Percentiles rank a stretch among this genome's conserved stretches.
Evolutionary conservation across 2,113 vertebrate species (phyloP).

Genomic region (Himantopus leucocephalus): DNA sequence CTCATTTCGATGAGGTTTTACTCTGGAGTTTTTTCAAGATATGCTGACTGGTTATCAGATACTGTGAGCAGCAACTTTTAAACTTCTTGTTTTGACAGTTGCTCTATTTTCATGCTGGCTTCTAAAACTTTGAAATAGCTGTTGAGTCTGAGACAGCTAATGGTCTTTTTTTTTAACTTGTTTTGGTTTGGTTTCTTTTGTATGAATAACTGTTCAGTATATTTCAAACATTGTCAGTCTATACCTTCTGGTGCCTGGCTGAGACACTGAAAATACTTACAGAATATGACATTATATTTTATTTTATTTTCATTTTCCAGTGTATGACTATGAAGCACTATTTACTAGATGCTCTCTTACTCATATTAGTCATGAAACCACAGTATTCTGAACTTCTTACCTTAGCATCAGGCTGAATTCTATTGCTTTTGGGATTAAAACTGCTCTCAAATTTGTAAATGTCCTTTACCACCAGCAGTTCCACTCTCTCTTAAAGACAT

Average conservation of each 20-base stretch:
- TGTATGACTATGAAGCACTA: not conserved
- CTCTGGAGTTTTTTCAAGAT: not conserved
- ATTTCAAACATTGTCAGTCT: not conserved
- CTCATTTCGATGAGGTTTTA: not conserved
- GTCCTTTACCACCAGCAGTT: not conserved
- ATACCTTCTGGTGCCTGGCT: not conserved
- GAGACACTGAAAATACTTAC: not conserved
- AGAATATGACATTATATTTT: not conserved
- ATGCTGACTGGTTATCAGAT: not conserved
- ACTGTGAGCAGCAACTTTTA: not conserved
- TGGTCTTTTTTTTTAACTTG: not conserved
- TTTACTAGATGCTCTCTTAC: not conserved
- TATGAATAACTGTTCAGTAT: not conserved
- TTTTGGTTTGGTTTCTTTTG: not conserved
- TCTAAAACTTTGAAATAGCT: not conserved
- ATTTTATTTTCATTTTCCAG: not conserved
- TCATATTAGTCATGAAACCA: not conserved
- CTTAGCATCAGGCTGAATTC: not conserved
- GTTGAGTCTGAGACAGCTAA: not conserved
- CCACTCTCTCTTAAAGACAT: not conserved
- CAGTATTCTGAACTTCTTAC: not conserved
- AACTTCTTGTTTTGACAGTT: not conserved
- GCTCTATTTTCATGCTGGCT: not conserved
- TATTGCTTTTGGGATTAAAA: not conserved
- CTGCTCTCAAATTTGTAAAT: not conserved